Percentiles rank a stretch among this genome's conserved stretches.
phyloP scores from a whole-genome alignment of 2,888 invertebrate genomes.

The Scaptomyza polygonia region DNA sequence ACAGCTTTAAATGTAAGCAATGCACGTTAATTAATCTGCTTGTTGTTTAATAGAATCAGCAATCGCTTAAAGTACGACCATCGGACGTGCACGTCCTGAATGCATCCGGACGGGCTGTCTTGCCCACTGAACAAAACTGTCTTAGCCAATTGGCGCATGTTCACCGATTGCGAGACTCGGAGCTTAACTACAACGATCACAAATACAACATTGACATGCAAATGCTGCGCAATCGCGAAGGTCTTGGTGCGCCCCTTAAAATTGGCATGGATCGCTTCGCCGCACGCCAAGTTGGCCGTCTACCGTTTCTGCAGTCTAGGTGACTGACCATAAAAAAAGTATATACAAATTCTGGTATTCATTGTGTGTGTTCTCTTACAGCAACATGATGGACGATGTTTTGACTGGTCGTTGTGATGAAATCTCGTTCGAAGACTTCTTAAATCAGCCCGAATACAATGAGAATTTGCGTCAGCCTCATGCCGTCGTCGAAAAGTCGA shows the following conservation, averaged over 20 bases:
- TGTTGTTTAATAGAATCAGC: slow-evolving; percentile 42
- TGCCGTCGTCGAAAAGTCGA: slow-evolving; percentile 90
- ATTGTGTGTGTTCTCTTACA: slow-evolving; percentile 26
- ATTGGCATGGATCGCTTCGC: slow-evolving; percentile 94
- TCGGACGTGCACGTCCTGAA: slow-evolving; percentile 67
- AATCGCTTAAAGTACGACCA: slow-evolving; percentile 81
- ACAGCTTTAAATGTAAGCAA: not conserved
- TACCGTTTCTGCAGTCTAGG: slow-evolving; percentile 86
- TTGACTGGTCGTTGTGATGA: slow-evolving; percentile 90
- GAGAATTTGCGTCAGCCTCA: slow-evolving; percentile 93
- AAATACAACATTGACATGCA: slow-evolving; percentile 89
- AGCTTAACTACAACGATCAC: slow-evolving; percentile 86
- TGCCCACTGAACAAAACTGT: slow-evolving; percentile 80
- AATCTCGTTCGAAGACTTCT: slow-evolving; percentile 91
- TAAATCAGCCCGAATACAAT: slow-evolving; percentile 89
- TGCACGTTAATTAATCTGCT: not conserved
- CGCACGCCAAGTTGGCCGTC: slow-evolving; percentile 88
- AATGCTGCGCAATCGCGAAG: slow-evolving; percentile 92
- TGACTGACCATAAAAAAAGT: slow-evolving; percentile 37
- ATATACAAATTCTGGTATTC: not conserved
- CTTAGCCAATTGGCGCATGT: slow-evolving; percentile 80
- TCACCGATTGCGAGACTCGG: slow-evolving; percentile 82
- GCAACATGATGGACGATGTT: slow-evolving; percentile 89
- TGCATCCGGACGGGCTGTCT: slow-evolving; percentile 69
- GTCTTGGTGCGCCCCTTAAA: slow-evolving; percentile 93